These are phyloP conservation scores for Drosophila suzukii DNA, from an alignment of 1,140 invertebrate species.

Conservation along the genomic window DNA sequence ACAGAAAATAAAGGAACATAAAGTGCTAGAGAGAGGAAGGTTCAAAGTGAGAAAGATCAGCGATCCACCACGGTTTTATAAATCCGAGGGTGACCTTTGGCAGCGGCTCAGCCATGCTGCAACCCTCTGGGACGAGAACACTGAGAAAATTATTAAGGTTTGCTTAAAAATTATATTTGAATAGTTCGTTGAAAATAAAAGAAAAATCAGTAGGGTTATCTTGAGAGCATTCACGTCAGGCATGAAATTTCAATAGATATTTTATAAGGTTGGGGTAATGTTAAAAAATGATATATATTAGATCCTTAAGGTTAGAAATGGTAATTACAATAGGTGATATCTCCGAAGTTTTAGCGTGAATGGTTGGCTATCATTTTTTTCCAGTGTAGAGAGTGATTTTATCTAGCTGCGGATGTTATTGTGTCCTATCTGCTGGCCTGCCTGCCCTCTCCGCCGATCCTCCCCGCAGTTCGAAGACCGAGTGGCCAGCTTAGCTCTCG, in stretches of 20 bases:
- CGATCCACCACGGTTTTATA: slow-evolving; percentile 33
- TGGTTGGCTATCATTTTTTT: background rate
- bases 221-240: too few relatives aligned
- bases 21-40: slow-evolving; percentile 10
- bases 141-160: background rate
- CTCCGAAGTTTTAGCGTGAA: too few relatives aligned
- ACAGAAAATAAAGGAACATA: slow-evolving; percentile 7
- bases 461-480: slow-evolving; percentile 1
- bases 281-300: too few relatives aligned
- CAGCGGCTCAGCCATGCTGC: slow-evolving; percentile 31
- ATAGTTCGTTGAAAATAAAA: background rate
- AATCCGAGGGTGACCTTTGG: slow-evolving; percentile 44
- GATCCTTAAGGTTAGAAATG: background rate
- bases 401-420: slow-evolving; percentile 51
- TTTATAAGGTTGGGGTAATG: too few relatives aligned
- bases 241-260: too few relatives aligned
- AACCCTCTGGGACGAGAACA: slow-evolving; percentile 26
- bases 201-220: too few relatives aligned
- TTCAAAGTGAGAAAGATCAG: slow-evolving; percentile 1
- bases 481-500: slow-evolving; percentile 2
- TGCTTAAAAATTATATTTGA: too few relatives aligned
- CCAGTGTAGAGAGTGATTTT: slow-evolving; percentile 20
- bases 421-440: slow-evolving; percentile 36
- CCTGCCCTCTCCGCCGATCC: slow-evolving; percentile 2
- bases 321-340: background rate